Evolutionary conservation across 2,113 vertebrate genomes (phyloP), one percentile per base, ranked within the genome.

Genomic region (Lepus europaeus): DNA sequence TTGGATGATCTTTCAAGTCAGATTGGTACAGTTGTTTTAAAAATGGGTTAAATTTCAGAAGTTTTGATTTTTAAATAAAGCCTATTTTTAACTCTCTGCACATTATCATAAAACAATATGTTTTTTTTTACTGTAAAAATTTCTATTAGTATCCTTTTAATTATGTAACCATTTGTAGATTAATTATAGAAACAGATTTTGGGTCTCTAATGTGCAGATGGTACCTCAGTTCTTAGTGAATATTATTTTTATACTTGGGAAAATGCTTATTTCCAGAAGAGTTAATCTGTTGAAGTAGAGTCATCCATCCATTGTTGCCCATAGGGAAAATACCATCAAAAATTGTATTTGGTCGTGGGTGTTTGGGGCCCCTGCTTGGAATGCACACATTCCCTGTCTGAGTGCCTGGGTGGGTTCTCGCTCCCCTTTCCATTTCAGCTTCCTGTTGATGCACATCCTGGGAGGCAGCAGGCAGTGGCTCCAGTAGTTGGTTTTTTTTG

Each of bases 221-320:
- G 9, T 33, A n/a, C 66, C 4, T 80, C n/a, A 68, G 1, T 70
- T 92, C 10, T 78, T 77, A 53, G 39, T 13, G 39, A 81, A 6
- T 27, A 3, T 45, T 93, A 7, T 56, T 92, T 95, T 81, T 90
- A 49, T 66, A 61, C 56, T 82, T 81, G 63, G 29, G 29, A 64
- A 90, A 20, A 23, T 6, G 51, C 11, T 87, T 82, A 49, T 36
- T 94, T 93, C 29, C 45, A 45, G 81, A 82, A 64, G 22, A 84
- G 49, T 86, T 77, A 31, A 0, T 69, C n/a, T 93, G 73, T 45
- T 51, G 89, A 69, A 87, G 53, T 73, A 2, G 0, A 19, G 11
- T 64, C 27, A 87, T 51, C 14, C 85, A 64, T 56, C 45, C 6
- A 5, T 89, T 92, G 4, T 59, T 76, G 72, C 66, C 72, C 22